These are phyloP conservation scores for Psittacus erithacus DNA, from an alignment of 2,113 vertebrate genomes.

Conservation along the genomic window DNA sequence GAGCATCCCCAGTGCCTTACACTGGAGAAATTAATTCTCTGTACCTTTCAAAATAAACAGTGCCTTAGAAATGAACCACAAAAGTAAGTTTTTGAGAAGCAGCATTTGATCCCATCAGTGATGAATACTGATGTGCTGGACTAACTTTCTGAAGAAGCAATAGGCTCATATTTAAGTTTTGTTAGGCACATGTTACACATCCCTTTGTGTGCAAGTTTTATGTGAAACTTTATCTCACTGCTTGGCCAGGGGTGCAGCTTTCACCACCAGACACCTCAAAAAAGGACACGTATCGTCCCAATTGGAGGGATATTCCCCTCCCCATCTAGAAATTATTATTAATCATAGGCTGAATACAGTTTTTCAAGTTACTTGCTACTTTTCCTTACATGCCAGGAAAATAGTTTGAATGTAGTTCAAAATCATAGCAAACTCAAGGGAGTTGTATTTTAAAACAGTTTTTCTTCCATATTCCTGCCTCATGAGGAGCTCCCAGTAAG, in stretches of 20 bases:
- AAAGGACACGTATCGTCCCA: rapidly evolving
- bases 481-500: neutral
- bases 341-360: neutral
- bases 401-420: neutral
- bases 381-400: neutral
- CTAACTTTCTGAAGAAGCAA: neutral
- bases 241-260: rapidly evolving
- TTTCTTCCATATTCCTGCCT: neutral
- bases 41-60: neutral
- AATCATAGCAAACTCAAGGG: neutral
- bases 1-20: neutral
- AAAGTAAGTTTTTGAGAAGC: neutral
- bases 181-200: neutral
- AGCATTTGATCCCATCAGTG: neutral
- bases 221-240: neutral
- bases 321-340: neutral
- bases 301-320: neutral
- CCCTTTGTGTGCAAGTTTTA: neutral
- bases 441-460: neutral
- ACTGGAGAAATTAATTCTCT: neutral
- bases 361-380: neutral
- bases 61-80: neutral
- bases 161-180: neutral
- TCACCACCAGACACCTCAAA: neutral
- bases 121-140: neutral